Percentiles rank a stretch among this genome's conserved stretches.
Conservation (phyloP, 2,113 vertebrate genomes). For the Cyrtonyx montezumae region DNA sequence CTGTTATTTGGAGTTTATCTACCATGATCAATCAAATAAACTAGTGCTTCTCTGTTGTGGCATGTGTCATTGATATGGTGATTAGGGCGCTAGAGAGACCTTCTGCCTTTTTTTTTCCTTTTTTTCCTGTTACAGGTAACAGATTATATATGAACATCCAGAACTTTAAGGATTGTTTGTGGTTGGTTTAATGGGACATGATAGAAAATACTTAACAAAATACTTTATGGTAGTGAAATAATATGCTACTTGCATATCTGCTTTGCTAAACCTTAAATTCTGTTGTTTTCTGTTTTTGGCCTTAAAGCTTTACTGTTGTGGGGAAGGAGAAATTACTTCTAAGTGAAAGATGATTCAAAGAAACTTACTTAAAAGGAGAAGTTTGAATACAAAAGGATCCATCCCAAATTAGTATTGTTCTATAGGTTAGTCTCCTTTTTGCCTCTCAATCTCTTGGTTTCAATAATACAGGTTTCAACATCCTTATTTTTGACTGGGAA, state of each 20-base stretch:
- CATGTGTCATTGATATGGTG: slow-evolving; percentile 99
- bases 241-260: neutral
- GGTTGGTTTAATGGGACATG: slow-evolving; percentile 65
- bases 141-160: slow-evolving; percentile 66
- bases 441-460: neutral
- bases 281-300: neutral
- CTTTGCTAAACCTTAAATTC: neutral
- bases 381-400: neutral
- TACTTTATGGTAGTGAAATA: neutral
- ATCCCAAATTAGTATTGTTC: neutral
- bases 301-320: neutral
- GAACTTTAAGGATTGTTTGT: slow-evolving; percentile 62
- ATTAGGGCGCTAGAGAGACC: slow-evolving; percentile 92
- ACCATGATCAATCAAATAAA: slow-evolving; percentile 94
- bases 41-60: slow-evolving; percentile 92
- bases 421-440: neutral
- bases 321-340: neutral
- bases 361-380: neutral
- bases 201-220: slow-evolving; percentile 51
- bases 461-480: neutral
- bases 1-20: slow-evolving; percentile 99
- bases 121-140: slow-evolving; percentile 75
- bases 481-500: neutral
- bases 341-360: neutral
- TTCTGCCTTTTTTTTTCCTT: slow-evolving; percentile 74